Evolutionary conservation across 2,888 invertebrate genomes (phyloP), one percentile per base, ranked within the genome.

Genomic region (Sphecodes monilicornis): DNA sequence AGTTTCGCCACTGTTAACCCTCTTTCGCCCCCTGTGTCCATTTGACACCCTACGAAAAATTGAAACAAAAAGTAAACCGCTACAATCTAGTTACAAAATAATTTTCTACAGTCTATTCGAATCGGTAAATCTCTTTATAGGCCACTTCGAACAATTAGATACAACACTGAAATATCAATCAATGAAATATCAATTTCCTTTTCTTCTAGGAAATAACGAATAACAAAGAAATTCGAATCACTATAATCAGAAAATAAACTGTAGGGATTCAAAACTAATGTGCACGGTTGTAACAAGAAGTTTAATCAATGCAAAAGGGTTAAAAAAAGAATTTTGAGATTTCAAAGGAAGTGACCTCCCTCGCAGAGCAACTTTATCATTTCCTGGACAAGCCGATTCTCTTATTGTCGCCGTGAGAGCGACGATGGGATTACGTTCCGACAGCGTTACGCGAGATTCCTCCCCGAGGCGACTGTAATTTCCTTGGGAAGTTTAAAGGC

Each of bases 381-480:
- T 64, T 64, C 22, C 64, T 32, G 29, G 64, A 29, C 64, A 64
- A 64, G 64, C 22, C 32, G 64, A 64, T 64, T 32, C 22, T 64
- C 64, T 64, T 29, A 64, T 64, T 64, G 64, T 32, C 22, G 2
- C 64, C 32, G 32, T 2, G 64, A 64, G 64, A 29, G 64, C 32
- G 64, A 18, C 64, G 64, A 32, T 64, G 32, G 64, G 8, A 32
- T 64, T 32, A 64, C 64, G 32, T 22, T 32, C 18, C 64, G 29
- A 22, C 1, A 32, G 29, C 18, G 64, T 18, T 32, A 16, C 32
- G 32, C 29, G 64, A 10, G 32, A 32, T 64, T 64, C 32, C 18
- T 22, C 64, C 64, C 64, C 16, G 64, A 16, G 26, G 22, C 57
- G 26, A 41, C 11, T 60, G 4, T n/a, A 46, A 66, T 39, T 74